Percentiles rank a stretch among this genome's conserved stretches.
Evolutionary conservation across 1,140 invertebrate species (phyloP).

Genomic region (Sitodiplosis mosellana): DNA sequence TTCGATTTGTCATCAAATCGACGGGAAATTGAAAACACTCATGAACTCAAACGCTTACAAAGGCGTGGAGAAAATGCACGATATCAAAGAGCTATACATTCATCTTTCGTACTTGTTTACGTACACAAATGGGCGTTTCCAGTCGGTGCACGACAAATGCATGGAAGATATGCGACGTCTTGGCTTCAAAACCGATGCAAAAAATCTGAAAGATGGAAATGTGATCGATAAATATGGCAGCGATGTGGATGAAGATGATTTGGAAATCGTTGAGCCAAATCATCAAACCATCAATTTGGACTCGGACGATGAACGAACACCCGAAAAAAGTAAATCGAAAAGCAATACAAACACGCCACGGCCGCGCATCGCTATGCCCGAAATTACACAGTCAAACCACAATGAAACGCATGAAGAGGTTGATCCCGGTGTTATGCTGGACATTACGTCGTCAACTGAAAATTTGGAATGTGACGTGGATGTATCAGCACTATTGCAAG

Average conservation of each 20-base stretch:
- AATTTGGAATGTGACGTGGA: background rate
- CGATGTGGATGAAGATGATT: constrained; percentile 23
- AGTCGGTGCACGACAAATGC: constrained; percentile 22
- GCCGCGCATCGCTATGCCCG: background rate
- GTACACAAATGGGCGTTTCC: constrained; percentile 22
- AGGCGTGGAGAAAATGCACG: constrained; percentile 14
- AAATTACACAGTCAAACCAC: background rate
- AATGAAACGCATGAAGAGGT: too few species aligned
- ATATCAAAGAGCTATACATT: constrained; percentile 23
- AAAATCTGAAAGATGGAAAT: constrained; percentile 20
- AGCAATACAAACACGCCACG: background rate
- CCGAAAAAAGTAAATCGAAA: background rate
- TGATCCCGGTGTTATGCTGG: background rate
- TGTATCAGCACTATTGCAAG: background rate
- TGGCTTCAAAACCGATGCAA: constrained; percentile 21
- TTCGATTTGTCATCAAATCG: constrained; percentile 23
- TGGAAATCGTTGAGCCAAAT: constrained; percentile 24
- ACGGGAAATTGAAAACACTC: constrained; percentile 18
- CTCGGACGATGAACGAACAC: constrained; percentile 19
- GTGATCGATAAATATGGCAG: constrained; percentile 24
- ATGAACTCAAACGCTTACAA: constrained; percentile 24
- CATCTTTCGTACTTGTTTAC: constrained; percentile 24
- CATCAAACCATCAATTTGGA: constrained; percentile 23
- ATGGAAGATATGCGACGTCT: constrained; percentile 20
- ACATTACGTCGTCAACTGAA: background rate